Evolutionary conservation across 2,888 invertebrate species (phyloP), one percentile per base, ranked within the genome.

Genomic region (Matsumyia berberina): DNA sequence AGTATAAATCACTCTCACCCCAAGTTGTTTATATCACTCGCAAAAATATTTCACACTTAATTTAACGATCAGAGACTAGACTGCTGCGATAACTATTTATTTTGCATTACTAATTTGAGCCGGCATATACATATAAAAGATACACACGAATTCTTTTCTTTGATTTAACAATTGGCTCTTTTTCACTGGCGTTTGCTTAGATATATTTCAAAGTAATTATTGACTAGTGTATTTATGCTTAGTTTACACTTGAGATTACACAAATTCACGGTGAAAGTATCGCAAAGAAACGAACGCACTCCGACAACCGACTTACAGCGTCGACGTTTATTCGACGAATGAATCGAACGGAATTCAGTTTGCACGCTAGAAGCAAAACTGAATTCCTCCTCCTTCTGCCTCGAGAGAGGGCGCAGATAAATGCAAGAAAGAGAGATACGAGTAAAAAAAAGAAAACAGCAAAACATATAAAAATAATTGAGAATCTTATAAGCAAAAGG

Each of bases 351-450:
- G 70, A 85, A 80, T 85, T 85, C 53, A 51, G 74, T 80, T 70
- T 70, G 66, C 72, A 73, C 17, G 39, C 66, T 78, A 67, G 49
- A 78, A 67, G 70, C 64, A 74, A 66, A 62, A 70, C 46, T 46
- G 62, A 79, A 79, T 79, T 79, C 79, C 66, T 85, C 58, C 66
- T 85, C 58, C 70, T 76, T 66, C 58, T 66, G 77, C 8, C 35
- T 51, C 37, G 46, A 64, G 73, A 79, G 83, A 74, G 83, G 79
- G 62, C 79, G 80, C 83, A 80, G 46, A 70, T 76, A 53, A 15
- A 76, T 70, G 85, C 51, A 80, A 85, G 85, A 85, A 85, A 85
- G 85, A 85, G 85, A 85, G 80, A 83, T 67, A 79, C n/a, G 57
- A 73, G 73, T 49, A 60, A 37, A 57, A 33, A 42, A 42, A 42